Conservation (phyloP, 2,888 invertebrate species). For the Cremastinae sp. region DNA sequence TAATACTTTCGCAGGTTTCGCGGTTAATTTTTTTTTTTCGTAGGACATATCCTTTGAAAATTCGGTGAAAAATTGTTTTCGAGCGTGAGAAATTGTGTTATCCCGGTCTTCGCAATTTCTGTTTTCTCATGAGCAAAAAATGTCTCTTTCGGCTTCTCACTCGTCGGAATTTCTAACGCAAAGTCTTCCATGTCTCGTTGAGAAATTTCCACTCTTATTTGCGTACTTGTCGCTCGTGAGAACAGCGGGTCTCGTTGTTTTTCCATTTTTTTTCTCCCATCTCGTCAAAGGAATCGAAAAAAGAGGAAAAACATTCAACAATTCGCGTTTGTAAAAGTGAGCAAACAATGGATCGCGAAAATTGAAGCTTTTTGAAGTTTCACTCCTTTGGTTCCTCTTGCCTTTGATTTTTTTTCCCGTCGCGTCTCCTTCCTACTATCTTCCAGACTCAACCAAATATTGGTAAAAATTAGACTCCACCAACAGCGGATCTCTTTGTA, state of each 20-base stretch:
- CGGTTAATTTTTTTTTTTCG: slow-evolving; percentile 18
- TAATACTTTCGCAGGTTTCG: slow-evolving; percentile 60
- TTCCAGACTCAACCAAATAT: slow-evolving; percentile 36
- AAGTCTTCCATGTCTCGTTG: not conserved
- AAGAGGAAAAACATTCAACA: slow-evolving; percentile 26
- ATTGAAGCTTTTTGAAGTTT: slow-evolving; percentile 46
- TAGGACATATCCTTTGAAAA: not conserved
- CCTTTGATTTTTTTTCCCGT: not conserved
- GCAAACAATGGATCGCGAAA: slow-evolving; percentile 39
- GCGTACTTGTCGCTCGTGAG: slow-evolving; percentile 25
- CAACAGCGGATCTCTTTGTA: slow-evolving; percentile 17
- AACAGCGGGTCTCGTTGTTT: slow-evolving; percentile 28
- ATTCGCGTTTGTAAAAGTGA: slow-evolving; percentile 8
- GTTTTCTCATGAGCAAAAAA: no score
- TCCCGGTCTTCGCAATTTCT: no score
- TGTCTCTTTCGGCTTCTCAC: not conserved
- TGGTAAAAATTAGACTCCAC: slow-evolving; percentile 16
- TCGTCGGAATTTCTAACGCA: not conserved
- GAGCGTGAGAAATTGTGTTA: not conserved
- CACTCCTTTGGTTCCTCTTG: not conserved
- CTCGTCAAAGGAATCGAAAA: slow-evolving; percentile 22
- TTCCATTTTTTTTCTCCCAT: slow-evolving; percentile 29
- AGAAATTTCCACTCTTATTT: not conserved
- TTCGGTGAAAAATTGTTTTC: not conserved
- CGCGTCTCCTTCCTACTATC: not conserved